Evolutionary conservation across 1,140 invertebrate genomes (phyloP).

Genomic region (Ceratina australensis): DNA sequence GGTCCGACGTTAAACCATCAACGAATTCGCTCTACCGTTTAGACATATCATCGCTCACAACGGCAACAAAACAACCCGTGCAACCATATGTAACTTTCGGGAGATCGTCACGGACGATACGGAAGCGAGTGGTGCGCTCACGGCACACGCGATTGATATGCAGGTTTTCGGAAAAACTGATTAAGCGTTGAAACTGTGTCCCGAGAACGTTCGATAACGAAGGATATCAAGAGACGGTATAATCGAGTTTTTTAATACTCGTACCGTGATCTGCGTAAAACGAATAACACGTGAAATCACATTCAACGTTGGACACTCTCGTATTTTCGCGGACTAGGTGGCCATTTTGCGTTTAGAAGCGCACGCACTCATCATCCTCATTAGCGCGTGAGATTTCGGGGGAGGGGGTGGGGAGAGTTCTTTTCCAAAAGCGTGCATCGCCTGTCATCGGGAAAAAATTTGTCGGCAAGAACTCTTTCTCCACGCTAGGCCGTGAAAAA

Average conservation of each 20-base stretch:
- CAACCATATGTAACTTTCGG: constrained; percentile 50
- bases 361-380: constrained; percentile 49
- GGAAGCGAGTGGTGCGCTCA: constrained; percentile 13
- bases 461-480: constrained; percentile 44
- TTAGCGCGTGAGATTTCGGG: constrained; percentile 47
- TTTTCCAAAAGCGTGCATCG: constrained; percentile 71
- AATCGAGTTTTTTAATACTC: neutral
- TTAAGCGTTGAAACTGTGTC: neutral
- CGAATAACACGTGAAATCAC: neutral
- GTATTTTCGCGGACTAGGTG: neutral
- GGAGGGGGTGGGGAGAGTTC: constrained; percentile 63
- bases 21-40: constrained; percentile 10
- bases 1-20: constrained; percentile 19
- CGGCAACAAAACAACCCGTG: constrained; percentile 38
- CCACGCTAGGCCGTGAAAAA: neutral
- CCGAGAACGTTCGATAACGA: neutral
- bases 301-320: too few species aligned
- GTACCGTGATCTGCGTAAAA: neutral
- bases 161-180: neutral
- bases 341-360: constrained; percentile 47
- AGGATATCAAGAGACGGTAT: too few species aligned
- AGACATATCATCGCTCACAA: constrained; percentile 34
- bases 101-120: constrained; percentile 31
- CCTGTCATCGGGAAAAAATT: constrained; percentile 66
- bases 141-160: neutral